Evolutionary conservation across 2,888 invertebrate species (phyloP), one percentile per base, ranked within the genome.

Genomic region (Aquatica leii): DNA sequence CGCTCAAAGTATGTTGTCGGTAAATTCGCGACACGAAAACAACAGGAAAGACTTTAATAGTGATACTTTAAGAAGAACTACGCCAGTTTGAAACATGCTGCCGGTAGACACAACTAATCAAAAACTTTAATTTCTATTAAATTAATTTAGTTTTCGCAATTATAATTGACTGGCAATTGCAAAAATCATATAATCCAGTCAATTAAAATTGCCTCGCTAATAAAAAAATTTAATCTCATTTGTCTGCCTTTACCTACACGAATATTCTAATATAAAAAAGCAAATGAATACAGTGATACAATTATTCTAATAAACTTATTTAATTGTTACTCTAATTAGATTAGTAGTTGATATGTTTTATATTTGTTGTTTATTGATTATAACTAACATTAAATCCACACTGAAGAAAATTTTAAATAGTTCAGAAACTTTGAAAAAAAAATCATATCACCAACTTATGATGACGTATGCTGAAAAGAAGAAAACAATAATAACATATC

Each of bases 11-110:
- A 77, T 72, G 55, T 73, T 74, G 35, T 78, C 82, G 18, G 74
- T 80, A 58, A 77, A 71, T 68, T 76, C 77, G 52, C 71, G 77
- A 46, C 76, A 73, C 63, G 76, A 75, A 40, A 71, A 71, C 46
- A 70, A 69, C 53, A 82, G 62, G 81, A 86, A 53, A 82, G 85
- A 71, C 82, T 85, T 72, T 67, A 75, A 75, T 21, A 73, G 71
- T 41, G 87, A 87, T 70, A 83, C 85, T 0, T 83, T 86, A 69
- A 81, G 86, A 62, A 82, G 87, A 76, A 87, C 87, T 67, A 87
- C 87, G 46, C 87, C 87, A 40, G 87, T 87, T 75, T 82, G 76
- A 78, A 43, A 52, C 46, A 18, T 58, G 40, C 17, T 35, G 35
- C 6, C 9, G 40, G 14, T 54, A 54, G 41, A 21, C 14, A 24